Base-by-base conservation (phyloP, 2,797 vertebrate species). In the Lithobates pipiens region DNA sequence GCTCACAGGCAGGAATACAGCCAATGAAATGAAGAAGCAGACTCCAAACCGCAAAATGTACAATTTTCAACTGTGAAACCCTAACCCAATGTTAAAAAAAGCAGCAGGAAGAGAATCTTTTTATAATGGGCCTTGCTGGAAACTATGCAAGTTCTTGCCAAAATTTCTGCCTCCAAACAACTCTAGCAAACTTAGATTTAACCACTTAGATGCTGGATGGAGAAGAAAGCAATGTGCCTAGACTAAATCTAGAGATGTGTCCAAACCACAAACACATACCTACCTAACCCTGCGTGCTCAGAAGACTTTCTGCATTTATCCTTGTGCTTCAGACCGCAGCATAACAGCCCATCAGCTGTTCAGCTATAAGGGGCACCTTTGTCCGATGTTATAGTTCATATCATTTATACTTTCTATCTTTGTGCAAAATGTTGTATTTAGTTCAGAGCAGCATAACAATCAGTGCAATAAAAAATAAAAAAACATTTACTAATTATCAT, bases 1-100 rank as follows among this genome's bases (percentile, higher is more conserved):
- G 68, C 23, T 76, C 76, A 32, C 68, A 29, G 16, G 63, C 76
- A 83, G 75, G 81, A 83, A 63, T 69, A 79, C 15, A 79, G 81
- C 85, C 85, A 87, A 68, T 80, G 81, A 76, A 80, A 78, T 61
- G 81, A 79, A 83, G 76, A 76, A 70, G 18, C 46, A n/a, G 65
- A 44, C 72, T 83, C 81, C 86, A 83, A 80, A 84, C 81, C 86
- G 25, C 81, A 83, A 87, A 87, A 87, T 83, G 81, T 87, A 87
- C 86, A 87, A 46, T 87, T 87, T 87, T 87, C 76, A 87, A 80
- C 86, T 83, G 80, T 73, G 81, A 83, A 87, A 87, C 81, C 76
- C 71, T 83, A 87, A 84, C 86, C 86, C 86, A 84, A 87, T 80
- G 86, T 87, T 87, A 87, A 87, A 87, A 87, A 87, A 87, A 87